Conservation (phyloP, 2,888 invertebrate species). For the Nebria brevicollis region DNA sequence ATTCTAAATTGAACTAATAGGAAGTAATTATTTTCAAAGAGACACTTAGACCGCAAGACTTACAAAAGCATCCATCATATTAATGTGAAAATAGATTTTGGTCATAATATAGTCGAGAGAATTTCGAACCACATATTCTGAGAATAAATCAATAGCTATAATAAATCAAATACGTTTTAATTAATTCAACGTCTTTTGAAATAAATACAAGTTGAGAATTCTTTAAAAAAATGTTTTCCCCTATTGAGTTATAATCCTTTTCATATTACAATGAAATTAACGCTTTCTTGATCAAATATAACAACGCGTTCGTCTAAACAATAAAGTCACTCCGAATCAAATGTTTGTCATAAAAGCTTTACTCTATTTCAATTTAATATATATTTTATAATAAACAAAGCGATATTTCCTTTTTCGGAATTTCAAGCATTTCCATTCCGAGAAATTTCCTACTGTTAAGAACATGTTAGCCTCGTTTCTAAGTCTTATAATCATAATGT, state of each 20-base stretch:
- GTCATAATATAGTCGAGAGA: neutral
- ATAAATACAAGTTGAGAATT: too few relatives aligned
- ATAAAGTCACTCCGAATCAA: neutral
- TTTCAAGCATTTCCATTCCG: too few relatives aligned
- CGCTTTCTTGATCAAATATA: neutral
- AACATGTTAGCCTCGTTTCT: too few relatives aligned
- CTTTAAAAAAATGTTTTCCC: too few relatives aligned
- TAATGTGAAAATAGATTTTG: neutral
- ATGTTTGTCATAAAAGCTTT: neutral
- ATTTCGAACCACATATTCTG: neutral
- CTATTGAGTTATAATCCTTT: neutral
- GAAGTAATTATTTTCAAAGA: conserved; percentile 41
- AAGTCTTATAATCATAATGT: too few relatives aligned
- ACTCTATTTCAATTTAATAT: neutral
- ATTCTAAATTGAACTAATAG: conserved; percentile 36
- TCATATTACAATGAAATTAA: neutral
- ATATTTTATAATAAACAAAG: neutral
- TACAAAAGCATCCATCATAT: conserved; percentile 5
- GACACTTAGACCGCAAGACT: conserved; percentile 28
- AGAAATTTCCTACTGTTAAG: too few relatives aligned
- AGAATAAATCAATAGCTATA: neutral
- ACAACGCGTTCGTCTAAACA: neutral
- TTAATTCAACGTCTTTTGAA: too few relatives aligned
- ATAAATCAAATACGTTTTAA: neutral
- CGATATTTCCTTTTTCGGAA: neutral